phyloP scores from a whole-genome alignment of 2,113 vertebrate species.

The Tetrao urogallus region DNA sequence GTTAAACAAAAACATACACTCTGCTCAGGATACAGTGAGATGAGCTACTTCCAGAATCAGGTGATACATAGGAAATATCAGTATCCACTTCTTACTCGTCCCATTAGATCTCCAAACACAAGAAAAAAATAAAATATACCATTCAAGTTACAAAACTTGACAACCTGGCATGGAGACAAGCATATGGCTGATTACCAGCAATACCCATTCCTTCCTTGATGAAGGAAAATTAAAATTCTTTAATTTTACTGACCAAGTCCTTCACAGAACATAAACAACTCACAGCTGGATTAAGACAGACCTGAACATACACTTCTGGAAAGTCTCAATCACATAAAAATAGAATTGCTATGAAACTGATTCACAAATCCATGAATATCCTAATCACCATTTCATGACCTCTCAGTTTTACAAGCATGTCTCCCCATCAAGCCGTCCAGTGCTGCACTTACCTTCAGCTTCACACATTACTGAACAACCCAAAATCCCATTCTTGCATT shows the following conservation, averaged over 20 bases:
- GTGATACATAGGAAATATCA: not conserved
- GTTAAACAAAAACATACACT: not conserved
- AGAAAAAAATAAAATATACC: not conserved
- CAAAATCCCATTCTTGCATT: not conserved
- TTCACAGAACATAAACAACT: not conserved
- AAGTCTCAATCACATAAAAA: not conserved
- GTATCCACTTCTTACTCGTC: not conserved
- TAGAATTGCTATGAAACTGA: not conserved
- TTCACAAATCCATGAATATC: not conserved
- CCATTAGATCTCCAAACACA: not conserved
- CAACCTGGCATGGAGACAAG: not conserved
- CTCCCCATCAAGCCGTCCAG: not conserved
- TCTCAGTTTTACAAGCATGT: not conserved
- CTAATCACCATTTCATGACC: not conserved
- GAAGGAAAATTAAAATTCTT: not conserved
- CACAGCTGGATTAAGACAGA: not conserved
- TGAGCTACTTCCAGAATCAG: not conserved
- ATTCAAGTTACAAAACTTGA: not conserved
- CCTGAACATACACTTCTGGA: not conserved
- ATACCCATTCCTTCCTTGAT: not conserved
- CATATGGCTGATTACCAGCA: not conserved
- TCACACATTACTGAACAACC: not conserved
- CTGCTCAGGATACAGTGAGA: not conserved
- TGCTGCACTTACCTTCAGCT: conserved; percentile 19
- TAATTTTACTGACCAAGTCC: not conserved